These are phyloP conservation scores for Ciconia maguari DNA, from an alignment of 2,113 vertebrate genomes.

Conservation along the genomic window DNA sequence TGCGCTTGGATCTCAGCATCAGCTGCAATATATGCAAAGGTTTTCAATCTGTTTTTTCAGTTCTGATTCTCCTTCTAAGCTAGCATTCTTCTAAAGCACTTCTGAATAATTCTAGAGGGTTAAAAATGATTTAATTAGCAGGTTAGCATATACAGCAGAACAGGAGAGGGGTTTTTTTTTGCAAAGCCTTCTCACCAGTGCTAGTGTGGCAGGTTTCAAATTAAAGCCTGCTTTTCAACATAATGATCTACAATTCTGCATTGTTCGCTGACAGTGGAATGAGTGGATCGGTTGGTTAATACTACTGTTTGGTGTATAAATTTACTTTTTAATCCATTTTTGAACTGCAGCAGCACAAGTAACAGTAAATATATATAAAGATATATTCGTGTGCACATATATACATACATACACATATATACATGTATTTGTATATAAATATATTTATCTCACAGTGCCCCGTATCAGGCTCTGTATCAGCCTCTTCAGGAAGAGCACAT, in stretches of 20 bases:
- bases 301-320: background rate
- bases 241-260: background rate
- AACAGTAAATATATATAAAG: background rate
- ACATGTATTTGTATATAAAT: background rate
- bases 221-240: background rate
- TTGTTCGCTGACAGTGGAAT: background rate
- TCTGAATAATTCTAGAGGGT: background rate
- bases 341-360: background rate
- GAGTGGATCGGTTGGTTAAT: background rate
- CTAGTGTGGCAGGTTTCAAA: background rate
- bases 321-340: background rate
- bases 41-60: background rate
- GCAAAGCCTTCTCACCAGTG: background rate
- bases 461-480: background rate
- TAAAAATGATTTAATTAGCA: background rate
- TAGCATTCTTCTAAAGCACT: background rate
- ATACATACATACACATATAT: background rate
- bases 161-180: background rate
- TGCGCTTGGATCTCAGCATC: background rate
- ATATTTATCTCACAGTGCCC: background rate
- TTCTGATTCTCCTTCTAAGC: background rate
- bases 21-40: background rate
- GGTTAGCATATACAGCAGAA: background rate
- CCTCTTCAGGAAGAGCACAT: background rate
- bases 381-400: background rate